A percentile compares a stretch with the other conserved stretches of the same genome.
Evolutionary conservation across 23 tunicate genomes (phyloP).

Genomic region (Botrylloides violaceus): DNA sequence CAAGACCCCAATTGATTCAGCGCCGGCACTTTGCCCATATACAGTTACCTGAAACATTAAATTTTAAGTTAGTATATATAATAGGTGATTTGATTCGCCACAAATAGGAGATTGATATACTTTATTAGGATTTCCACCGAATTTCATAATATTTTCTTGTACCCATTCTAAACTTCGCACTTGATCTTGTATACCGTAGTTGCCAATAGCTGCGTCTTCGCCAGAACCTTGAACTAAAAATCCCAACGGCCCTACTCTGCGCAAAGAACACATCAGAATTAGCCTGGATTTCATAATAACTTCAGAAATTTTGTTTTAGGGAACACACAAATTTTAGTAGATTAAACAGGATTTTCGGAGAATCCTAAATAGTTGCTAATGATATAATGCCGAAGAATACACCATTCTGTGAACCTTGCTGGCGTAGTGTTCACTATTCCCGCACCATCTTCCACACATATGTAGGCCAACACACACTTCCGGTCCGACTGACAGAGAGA

Average conservation of each 20-base stretch:
- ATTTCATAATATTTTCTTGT: slow-evolving; percentile 22
- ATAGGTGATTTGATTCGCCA: not conserved
- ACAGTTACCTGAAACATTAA: slow-evolving; percentile 50
- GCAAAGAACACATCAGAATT: no score
- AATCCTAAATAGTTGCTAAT: no score
- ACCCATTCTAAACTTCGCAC: slow-evolving; percentile 56
- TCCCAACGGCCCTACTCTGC: slow-evolving; percentile 54
- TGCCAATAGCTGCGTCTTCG: slow-evolving; percentile 31
- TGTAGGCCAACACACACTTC: no score
- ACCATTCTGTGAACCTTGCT: no score
- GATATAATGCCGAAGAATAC: no score
- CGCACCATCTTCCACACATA: no score
- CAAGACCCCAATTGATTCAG: slow-evolving; percentile 67
- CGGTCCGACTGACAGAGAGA: no score
- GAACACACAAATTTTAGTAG: no score
- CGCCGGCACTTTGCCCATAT: slow-evolving; percentile 84
- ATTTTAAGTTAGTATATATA: not conserved
- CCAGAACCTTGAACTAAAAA: slow-evolving; percentile 45
- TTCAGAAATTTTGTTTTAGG: no score
- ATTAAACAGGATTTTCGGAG: no score
- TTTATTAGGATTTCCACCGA: slow-evolving; percentile 53
- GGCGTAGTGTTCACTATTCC: no score
- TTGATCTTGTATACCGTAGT: slow-evolving; percentile 57
- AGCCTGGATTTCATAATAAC: no score
- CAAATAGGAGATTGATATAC: not conserved